Evolutionary conservation across 2,113 vertebrate genomes (phyloP).

Genomic region (Panurus biarmicus): DNA sequence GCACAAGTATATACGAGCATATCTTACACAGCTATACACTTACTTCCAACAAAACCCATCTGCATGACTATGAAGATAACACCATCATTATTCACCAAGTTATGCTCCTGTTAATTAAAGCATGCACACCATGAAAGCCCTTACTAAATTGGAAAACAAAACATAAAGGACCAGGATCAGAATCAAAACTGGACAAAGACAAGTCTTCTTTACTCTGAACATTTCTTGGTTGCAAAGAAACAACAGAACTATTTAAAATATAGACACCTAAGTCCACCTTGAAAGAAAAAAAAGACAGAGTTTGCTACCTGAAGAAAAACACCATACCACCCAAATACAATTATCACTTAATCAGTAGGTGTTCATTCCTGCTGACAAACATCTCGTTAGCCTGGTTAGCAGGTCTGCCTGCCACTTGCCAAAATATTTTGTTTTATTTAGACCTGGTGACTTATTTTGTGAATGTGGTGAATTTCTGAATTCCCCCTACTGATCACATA

Average conservation of each 20-base stretch:
- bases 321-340: neutral
- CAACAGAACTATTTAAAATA: neutral
- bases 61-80: neutral
- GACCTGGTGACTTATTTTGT: conserved; percentile 34
- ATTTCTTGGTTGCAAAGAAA: neutral
- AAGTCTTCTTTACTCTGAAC: neutral
- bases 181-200: neutral
- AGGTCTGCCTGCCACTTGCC: conserved; percentile 52
- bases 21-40: neutral
- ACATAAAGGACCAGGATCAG: neutral
- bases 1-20: neutral
- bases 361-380: conserved; percentile 12
- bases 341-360: conserved; percentile 18
- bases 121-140: neutral
- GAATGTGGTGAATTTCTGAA: conserved; percentile 26
- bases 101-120: neutral
- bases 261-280: neutral
- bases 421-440: conserved; percentile 63
- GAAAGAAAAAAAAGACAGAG: neutral
- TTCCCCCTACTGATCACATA: neutral
- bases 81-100: neutral
- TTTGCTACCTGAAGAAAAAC: neutral
- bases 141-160: conserved; percentile 12
- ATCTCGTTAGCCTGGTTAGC: conserved; percentile 40
- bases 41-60: neutral